Conservation (phyloP, 2,113 vertebrate species). For the Ursus arctos region DNA sequence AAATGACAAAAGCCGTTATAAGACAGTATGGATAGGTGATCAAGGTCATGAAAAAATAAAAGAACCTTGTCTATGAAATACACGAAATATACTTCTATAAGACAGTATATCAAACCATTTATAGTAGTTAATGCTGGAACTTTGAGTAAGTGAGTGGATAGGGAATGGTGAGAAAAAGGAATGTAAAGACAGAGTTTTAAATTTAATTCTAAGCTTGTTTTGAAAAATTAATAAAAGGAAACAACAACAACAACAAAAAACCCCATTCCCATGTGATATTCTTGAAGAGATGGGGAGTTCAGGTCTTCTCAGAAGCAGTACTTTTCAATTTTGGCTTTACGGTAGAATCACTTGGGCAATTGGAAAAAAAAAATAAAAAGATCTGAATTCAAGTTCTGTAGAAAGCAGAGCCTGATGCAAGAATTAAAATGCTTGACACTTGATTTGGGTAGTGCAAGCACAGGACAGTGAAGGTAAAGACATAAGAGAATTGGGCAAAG, state of each 20-base stretch:
- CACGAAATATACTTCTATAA: neutral
- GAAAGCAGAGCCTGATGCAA: neutral
- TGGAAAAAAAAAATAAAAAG: neutral
- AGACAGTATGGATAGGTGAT: neutral
- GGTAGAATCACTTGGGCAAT: constrained; percentile 19
- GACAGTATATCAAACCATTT: neutral
- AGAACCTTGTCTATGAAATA: neutral
- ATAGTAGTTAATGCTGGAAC: neutral
- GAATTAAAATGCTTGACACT: constrained; percentile 11
- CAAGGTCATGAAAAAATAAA: constrained; percentile 30
- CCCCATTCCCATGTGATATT: neutral
- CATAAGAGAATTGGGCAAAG: neutral
- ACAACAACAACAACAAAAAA: neutral
- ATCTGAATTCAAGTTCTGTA: constrained; percentile 3
- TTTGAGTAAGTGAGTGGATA: neutral
- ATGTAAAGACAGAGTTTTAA: neutral
- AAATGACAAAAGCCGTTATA: neutral
- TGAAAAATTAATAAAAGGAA: constrained; percentile 59
- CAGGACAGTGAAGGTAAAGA: neutral
- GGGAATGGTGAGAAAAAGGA: neutral
- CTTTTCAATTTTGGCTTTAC: constrained; percentile 46
- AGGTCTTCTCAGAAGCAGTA: neutral
- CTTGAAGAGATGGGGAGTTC: neutral
- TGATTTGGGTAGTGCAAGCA: neutral
- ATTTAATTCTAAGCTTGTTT: neutral